These are phyloP conservation scores for Probosciger aterrimus DNA, from an alignment of 2,113 vertebrate genomes.

Conservation along the genomic window DNA sequence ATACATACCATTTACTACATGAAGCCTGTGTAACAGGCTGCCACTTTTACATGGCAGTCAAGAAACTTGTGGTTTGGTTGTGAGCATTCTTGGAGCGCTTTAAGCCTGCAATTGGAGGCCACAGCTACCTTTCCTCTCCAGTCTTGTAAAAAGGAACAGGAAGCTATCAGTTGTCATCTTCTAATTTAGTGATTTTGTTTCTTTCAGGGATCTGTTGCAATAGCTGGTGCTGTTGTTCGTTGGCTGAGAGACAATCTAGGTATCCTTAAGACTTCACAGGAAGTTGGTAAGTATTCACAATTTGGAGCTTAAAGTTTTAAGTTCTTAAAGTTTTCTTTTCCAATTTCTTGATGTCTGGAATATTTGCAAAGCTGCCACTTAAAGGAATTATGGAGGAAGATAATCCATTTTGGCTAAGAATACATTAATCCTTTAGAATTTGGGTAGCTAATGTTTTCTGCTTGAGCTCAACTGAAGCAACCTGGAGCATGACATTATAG, in stretches of 20 bases:
- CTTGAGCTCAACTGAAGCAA: background rate
- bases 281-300: slow-evolving; percentile 81
- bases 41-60: background rate
- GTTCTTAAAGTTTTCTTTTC: background rate
- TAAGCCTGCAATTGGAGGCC: background rate
- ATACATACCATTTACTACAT: background rate
- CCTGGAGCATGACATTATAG: background rate
- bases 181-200: background rate
- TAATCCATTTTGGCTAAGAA: background rate
- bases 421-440: background rate
- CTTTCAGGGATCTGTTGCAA: slow-evolving; percentile 93
- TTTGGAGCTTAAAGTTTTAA: background rate
- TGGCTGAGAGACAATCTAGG: slow-evolving; percentile 97
- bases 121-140: background rate
- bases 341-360: background rate
- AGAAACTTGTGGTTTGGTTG: background rate
- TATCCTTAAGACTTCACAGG: slow-evolving; percentile 82
- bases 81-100: background rate
- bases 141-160: background rate
- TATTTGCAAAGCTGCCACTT: background rate
- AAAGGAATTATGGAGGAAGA: background rate
- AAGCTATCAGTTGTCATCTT: background rate
- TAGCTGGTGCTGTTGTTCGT: slow-evolving; percentile 91
- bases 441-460: background rate
- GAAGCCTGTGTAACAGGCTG: background rate